phyloP scores from a whole-genome alignment of 2,113 vertebrate species.

The Corynorhinus townsendii region DNA sequence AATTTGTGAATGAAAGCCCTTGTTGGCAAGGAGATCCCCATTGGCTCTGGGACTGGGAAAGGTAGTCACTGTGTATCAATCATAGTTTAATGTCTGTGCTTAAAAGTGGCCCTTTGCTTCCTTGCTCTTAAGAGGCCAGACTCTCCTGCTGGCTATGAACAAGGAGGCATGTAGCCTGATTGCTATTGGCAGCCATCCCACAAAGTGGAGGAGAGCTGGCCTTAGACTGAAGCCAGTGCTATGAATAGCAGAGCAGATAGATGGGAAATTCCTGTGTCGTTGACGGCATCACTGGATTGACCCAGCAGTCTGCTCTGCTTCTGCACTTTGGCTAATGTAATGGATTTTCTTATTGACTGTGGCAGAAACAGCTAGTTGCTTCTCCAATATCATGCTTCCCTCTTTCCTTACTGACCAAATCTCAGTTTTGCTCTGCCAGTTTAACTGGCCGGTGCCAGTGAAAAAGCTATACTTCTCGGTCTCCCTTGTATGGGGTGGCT shows the following conservation, averaged over 20 bases:
- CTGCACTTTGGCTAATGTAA: not conserved
- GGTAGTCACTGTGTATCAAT: not conserved
- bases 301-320: not conserved
- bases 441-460: not conserved
- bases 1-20: not conserved
- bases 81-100: not conserved
- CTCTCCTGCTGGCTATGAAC: not conserved
- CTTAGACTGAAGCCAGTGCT: not conserved
- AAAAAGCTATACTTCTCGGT: not conserved
- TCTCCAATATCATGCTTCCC: not conserved
- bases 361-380: not conserved
- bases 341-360: slow-evolving; percentile 14
- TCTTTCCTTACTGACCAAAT: not conserved
- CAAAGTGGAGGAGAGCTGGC: not conserved
- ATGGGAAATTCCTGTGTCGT: not conserved
- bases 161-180: not conserved
- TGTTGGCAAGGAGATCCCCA: not conserved
- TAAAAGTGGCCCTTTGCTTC: not conserved
- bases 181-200: not conserved
- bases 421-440: not conserved
- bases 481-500: not conserved
- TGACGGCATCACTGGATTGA: not conserved
- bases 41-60: not conserved
- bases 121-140: slow-evolving; percentile 30
- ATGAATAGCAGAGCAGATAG: not conserved